phyloP scores from a whole-genome alignment of 1,140 invertebrate species.

The Hydropsyche tenuis region DNA sequence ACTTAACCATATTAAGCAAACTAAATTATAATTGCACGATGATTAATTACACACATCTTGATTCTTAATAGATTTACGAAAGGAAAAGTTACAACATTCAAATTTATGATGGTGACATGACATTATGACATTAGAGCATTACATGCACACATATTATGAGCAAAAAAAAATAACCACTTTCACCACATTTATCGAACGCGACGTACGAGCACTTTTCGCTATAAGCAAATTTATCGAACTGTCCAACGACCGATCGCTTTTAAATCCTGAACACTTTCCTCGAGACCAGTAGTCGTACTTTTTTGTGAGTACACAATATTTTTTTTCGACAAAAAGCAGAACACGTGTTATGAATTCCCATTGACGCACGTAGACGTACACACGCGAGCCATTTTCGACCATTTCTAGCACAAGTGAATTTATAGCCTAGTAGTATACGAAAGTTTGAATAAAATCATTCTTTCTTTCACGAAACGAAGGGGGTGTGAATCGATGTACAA shows the following conservation, averaged over 20 bases:
- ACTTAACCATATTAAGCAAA: too few species aligned
- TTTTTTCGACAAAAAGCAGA: too few species aligned
- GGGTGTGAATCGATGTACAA: not conserved
- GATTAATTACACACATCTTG: too few species aligned
- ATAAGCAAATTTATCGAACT: not conserved
- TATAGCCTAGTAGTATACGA: too few species aligned
- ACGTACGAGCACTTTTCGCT: not conserved
- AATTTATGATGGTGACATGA: slow-evolving; percentile 9
- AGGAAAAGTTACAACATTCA: not conserved
- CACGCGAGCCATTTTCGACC: not conserved
- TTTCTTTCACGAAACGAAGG: not conserved
- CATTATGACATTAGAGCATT: slow-evolving; percentile 10
- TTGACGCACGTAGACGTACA: not conserved
- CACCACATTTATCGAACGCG: not conserved
- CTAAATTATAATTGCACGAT: too few species aligned
- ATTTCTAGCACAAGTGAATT: too few species aligned
- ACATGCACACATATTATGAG: not conserved
- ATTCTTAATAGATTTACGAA: too few species aligned
- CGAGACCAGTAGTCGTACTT: too few species aligned
- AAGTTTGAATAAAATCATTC: too few species aligned
- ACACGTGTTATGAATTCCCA: not conserved
- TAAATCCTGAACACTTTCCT: too few species aligned
- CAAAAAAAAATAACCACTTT: not conserved
- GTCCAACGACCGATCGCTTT: too few species aligned
- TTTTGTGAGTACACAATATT: too few species aligned